Conservation (phyloP, 53 echinoderm and acorn worm species). For the Apostichopus leukothele region DNA sequence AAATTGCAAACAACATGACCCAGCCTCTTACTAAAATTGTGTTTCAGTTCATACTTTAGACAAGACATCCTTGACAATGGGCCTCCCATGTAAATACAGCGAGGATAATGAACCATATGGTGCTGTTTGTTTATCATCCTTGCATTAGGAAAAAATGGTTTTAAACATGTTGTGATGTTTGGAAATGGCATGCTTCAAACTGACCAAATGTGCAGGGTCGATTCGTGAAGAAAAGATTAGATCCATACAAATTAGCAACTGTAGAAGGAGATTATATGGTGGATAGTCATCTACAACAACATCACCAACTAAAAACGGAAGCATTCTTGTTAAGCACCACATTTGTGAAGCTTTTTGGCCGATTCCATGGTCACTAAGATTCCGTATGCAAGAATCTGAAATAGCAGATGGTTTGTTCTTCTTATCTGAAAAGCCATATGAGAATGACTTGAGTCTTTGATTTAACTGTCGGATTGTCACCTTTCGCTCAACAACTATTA, state of each 20-base stretch:
- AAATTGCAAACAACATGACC: constrained; percentile 61
- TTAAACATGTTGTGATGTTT: constrained; percentile 52
- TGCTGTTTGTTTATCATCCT: constrained; percentile 51
- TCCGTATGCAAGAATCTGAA: constrained; percentile 30
- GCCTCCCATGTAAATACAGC: constrained; percentile 18
- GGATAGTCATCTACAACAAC: constrained; percentile 43
- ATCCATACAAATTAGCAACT: constrained; percentile 59
- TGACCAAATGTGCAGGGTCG: constrained; percentile 10
- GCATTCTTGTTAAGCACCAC: constrained; percentile 60
- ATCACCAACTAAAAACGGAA: constrained; percentile 64
- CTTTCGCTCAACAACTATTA: too few species aligned
- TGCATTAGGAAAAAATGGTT: constrained; percentile 44
- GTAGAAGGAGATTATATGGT: constrained; percentile 50
- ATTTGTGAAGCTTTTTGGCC: constrained; percentile 77
- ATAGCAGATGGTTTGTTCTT: constrained; percentile 63
- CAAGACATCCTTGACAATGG: constrained; percentile 57
- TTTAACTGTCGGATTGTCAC: not conserved
- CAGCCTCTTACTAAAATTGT: constrained; percentile 59
- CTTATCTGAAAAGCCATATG: constrained; percentile 57
- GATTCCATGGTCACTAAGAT: constrained; percentile 63
- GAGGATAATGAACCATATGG: constrained; percentile 39
- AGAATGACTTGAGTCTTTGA: constrained; percentile 52
- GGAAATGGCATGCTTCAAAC: constrained; percentile 49
- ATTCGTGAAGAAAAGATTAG: constrained; percentile 57
- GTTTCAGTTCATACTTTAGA: constrained; percentile 61